A percentile compares a stretch with the other conserved stretches of the same genome.
These are phyloP conservation scores for Papilio machaon DNA, from an alignment of 1,140 invertebrate species.

Conservation along the genomic window DNA sequence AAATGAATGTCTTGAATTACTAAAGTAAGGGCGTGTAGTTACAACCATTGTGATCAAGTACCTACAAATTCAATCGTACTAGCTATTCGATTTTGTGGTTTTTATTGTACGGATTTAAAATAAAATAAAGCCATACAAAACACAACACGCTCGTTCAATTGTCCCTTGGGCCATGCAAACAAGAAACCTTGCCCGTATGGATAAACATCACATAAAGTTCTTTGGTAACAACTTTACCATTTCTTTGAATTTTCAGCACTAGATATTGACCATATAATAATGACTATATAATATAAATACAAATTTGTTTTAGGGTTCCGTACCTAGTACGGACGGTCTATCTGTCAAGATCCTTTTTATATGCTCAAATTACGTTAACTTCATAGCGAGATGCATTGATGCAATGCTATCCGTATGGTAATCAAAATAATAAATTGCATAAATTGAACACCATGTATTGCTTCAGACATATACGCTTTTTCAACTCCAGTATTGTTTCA, in stretches of 20 bases:
- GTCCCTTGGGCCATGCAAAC: not conserved
- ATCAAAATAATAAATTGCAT: not conserved
- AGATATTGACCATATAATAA: too few species aligned
- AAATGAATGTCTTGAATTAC: constrained; percentile 3
- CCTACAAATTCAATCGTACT: not conserved
- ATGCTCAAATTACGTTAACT: too few species aligned
- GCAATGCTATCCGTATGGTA: too few species aligned
- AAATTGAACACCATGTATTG: not conserved
- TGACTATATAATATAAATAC: too few species aligned
- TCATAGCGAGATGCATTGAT: too few species aligned
- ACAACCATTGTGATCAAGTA: not conserved
- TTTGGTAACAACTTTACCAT: not conserved
- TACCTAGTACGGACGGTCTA: too few species aligned
- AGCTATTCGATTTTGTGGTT: not conserved
- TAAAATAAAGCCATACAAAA: not conserved
- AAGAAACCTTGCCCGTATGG: not conserved
- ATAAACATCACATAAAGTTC: not conserved
- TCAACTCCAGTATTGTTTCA: not conserved
- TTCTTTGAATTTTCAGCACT: not conserved
- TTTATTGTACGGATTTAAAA: not conserved
- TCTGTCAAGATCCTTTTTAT: too few species aligned
- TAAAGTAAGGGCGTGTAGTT: not conserved
- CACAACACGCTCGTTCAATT: not conserved
- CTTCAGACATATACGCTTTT: not conserved
- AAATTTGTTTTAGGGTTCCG: too few species aligned